phyloP scores from a whole-genome alignment of 2,113 vertebrate species.

The Entomyzon cyanotis region DNA sequence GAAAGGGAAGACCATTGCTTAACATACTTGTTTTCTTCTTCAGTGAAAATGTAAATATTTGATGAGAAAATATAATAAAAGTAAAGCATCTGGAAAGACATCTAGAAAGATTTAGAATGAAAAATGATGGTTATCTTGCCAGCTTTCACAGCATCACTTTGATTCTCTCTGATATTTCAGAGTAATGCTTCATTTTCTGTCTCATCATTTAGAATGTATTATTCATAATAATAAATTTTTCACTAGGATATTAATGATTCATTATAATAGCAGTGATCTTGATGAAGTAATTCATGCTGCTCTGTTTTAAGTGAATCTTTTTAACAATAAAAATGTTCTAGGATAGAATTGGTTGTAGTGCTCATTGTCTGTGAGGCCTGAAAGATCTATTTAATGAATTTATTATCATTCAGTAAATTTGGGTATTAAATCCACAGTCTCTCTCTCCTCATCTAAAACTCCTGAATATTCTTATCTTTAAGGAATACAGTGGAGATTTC shows the following conservation, averaged over 20 bases:
- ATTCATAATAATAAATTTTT: constrained; percentile 74
- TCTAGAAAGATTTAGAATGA: not conserved
- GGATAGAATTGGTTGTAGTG: constrained; percentile 19
- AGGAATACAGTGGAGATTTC: not conserved
- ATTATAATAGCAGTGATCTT: constrained; percentile 70
- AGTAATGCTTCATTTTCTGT: constrained; percentile 68
- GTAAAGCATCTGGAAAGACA: not conserved
- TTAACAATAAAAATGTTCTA: constrained; percentile 69
- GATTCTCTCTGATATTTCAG: constrained; percentile 40
- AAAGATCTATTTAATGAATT: constrained; percentile 16
- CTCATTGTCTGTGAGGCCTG: not conserved
- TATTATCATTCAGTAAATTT: not conserved
- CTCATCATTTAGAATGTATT: constrained; percentile 68
- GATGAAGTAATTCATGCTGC: constrained; percentile 38
- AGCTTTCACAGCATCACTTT: not conserved
- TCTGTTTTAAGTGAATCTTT: constrained; percentile 65
- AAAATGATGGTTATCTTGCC: not conserved
- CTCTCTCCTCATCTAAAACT: not conserved
- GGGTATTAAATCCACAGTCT: not conserved
- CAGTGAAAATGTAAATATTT: not conserved
- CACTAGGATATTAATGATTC: constrained; percentile 74
- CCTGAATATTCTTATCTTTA: not conserved
- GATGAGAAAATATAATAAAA: not conserved
- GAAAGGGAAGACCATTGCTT: not conserved
- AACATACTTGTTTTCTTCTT: not conserved